Percentiles rank a stretch among this genome's conserved stretches.
Conservation (phyloP, 2,113 vertebrate genomes). For the Agapornis roseicollis region DNA sequence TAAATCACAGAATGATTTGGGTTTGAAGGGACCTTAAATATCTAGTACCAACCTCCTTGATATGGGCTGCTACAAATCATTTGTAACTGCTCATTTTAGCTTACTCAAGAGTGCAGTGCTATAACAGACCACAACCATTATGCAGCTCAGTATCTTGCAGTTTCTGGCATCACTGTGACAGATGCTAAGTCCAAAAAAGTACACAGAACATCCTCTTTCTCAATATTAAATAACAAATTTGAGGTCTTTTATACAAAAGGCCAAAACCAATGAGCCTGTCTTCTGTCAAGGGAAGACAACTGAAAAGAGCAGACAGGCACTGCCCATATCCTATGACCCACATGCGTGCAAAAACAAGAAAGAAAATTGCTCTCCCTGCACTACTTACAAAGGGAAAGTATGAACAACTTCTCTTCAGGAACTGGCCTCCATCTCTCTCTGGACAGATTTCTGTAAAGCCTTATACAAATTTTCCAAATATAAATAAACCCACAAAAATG, state of each 20-base stretch:
- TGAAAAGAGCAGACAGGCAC: neutral
- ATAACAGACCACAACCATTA: neutral
- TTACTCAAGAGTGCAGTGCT: neutral
- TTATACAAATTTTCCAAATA: neutral
- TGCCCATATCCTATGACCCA: neutral
- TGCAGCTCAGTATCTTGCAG: neutral
- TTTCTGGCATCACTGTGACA: neutral
- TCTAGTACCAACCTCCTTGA: neutral
- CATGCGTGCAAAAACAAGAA: accelerated
- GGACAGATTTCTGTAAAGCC: neutral
- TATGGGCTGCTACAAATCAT: neutral
- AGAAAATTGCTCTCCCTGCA: neutral
- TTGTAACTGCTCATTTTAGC: neutral
- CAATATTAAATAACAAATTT: neutral
- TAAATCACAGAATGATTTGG: neutral
- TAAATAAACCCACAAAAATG: conserved; percentile 19
- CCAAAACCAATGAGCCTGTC: neutral
- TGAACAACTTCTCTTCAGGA: neutral
- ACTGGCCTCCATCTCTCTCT: neutral
- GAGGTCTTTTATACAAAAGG: neutral
- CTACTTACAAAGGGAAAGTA: neutral
- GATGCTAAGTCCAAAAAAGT: neutral
- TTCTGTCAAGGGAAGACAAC: neutral
- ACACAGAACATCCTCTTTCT: neutral
- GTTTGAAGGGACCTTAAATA: neutral